Base-by-base conservation (phyloP, 1,140 invertebrate genomes). In the Leptonema lineaticorne region DNA sequence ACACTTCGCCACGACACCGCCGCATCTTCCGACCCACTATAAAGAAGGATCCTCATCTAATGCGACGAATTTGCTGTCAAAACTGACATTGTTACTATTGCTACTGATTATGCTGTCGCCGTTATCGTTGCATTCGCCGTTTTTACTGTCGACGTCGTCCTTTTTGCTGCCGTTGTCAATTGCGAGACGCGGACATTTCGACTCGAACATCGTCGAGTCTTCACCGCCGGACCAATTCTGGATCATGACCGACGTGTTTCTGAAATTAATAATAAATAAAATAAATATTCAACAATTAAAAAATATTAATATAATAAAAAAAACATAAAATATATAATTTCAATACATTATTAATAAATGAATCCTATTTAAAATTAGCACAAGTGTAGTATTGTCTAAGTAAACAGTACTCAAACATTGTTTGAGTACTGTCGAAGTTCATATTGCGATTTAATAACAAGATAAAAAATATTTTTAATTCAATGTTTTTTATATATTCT, bases 1-100 rank as follows among this genome's bases (percentile, higher is more conserved):
- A 67, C 65, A 59, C 50, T 41, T 33, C 22, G 59, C 45, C 24
- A 46, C 58, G 62, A 29, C 67, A 37, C 67, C 59, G 18, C 67
- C 67, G 58, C 67, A 68, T 68, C 57, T 30, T 63, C 67, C 41
- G 27, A 22, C 3, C n/a, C 57, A 48, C 65, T 67, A 67, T 59
- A 59, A 58, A 18, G 37, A 27, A 7, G 50, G 26, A 2, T 14
- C 37, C 16, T 41, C 37, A 41, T 41, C 37, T 41, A 41, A n/a
- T n/a, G n/a, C n/a, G n/a, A n/a, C n/a, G n/a, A n/a, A n/a, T n/a
- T n/a, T n/a, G n/a, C n/a, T n/a, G n/a, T n/a, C n/a, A n/a, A n/a
- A n/a, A n/a, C n/a, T n/a, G n/a, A n/a, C n/a, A n/a, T n/a, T 41
- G 2, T 41, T 9, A 11, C 11, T 41, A 16, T 11, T 41, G 37